Evolutionary conservation across 2,113 vertebrate genomes (phyloP), one percentile per base, ranked within the genome.

Genomic region (Cheilinus undulatus): DNA sequence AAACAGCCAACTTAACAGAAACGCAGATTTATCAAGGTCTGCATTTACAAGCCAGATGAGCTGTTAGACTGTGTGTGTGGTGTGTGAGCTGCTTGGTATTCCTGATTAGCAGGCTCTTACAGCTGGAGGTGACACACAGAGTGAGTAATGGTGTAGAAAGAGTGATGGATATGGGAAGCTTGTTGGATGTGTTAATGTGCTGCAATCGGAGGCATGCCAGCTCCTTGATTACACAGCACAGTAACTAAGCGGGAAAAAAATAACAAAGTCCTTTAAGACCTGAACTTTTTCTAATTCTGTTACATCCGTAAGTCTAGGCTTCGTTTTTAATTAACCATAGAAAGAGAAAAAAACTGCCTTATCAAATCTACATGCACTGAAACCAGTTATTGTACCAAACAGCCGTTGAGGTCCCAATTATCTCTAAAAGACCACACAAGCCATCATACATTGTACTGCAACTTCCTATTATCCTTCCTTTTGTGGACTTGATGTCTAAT

Each of bases 41-140:
- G 20, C 53, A 50, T 50, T 48, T 58, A 69, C 53, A 51, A 78
- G 66, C 77, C 61, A 66, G 69, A 80, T 70, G 67, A 88, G 68
- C 72, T 86, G 60, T 43, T 64, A 78, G 58, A 69, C 45, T 56
- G 54, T 62, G 73, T 67, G 60, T 51, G 45, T 65, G 75, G 10
- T 66, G 43, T 53, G 52, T 28, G 48, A 22, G 51, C 20, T 56
- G 17, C 60, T 71, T 26, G 14, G 23, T 71, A 61, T 64, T 42
- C 13, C 65, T 77, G 60, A 83, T 81, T 60, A 66, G 54, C 71
- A 59, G 76, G 59, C 45, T 70, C 63, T 68, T 74, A 43, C 78
- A 87, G 83, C 76, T 86, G 85, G 70, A 88, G 52, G 61, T 85
- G 85, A 83, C 73, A 88, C 56, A 65, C 28, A 42, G 52, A 53